These are phyloP conservation scores for Fulmarus glacialis DNA, from an alignment of 2,113 vertebrate species.

Conservation along the genomic window DNA sequence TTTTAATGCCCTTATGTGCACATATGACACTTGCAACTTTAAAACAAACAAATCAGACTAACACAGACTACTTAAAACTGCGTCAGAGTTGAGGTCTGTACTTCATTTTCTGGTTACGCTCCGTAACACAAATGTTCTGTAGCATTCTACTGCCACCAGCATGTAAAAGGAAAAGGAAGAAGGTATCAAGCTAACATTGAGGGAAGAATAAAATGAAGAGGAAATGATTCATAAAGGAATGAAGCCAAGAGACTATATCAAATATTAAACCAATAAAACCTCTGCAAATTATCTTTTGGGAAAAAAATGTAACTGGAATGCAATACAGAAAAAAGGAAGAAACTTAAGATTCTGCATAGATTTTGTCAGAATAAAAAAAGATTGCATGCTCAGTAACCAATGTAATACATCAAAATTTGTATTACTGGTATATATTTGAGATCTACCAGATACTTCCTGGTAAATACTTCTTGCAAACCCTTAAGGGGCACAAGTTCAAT, in stretches of 20 bases:
- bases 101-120: background rate
- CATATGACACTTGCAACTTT: background rate
- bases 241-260: background rate
- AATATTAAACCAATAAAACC: background rate
- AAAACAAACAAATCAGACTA: background rate
- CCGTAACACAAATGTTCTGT: background rate
- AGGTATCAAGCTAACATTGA: background rate
- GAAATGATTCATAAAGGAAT: background rate
- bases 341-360: background rate
- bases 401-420: background rate
- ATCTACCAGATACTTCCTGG: background rate
- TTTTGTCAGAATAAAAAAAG: background rate
- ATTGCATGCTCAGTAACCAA: background rate
- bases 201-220: background rate
- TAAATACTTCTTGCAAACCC: background rate
- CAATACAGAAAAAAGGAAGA: background rate
- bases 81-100: background rate
- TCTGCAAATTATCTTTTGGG: background rate
- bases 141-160: constrained; percentile 25
- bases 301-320: background rate
- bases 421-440: background rate
- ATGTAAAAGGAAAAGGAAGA: background rate
- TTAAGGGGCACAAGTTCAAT: background rate
- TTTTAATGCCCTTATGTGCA: background rate
- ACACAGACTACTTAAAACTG: background rate